A percentile compares a stretch with the other conserved stretches of the same genome.
These are phyloP conservation scores for Leptothorax acervorum DNA, from an alignment of 2,888 invertebrate genomes.

Conservation along the genomic window DNA sequence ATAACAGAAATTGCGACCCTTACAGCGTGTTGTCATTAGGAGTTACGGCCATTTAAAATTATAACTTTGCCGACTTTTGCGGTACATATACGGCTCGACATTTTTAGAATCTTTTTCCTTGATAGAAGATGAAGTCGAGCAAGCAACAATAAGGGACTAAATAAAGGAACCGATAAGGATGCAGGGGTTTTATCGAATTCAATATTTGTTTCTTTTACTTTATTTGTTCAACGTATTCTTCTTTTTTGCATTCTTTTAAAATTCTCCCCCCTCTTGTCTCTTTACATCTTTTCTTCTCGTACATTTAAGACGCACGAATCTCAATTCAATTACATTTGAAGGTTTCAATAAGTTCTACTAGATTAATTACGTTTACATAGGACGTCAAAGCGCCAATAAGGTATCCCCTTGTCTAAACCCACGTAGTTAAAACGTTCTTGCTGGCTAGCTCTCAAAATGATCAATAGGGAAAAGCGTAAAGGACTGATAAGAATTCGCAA, in stretches of 20 bases:
- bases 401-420: constrained; percentile 19
- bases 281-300: constrained; percentile 14
- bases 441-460: neutral
- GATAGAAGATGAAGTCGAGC: neutral
- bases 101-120: neutral
- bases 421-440: neutral
- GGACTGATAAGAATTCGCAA: constrained; percentile 1
- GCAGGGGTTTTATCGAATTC: neutral
- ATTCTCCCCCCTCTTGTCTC: neutral
- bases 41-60: neutral
- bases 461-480: neutral
- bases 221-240: constrained; percentile 3
- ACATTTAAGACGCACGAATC: constrained; percentile 63
- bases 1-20: constrained; percentile 13
- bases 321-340: constrained; percentile 71
- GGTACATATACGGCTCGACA: neutral
- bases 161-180: neutral
- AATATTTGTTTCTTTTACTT: constrained; percentile 38
- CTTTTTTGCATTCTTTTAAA: neutral
- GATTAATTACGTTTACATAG: constrained; percentile 67
- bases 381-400: constrained; percentile 39
- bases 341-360: constrained; percentile 63
- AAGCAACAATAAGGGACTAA: neutral
- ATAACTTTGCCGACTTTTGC: neutral
- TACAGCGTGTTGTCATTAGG: neutral